Conservation (phyloP, 2,797 vertebrate species). For the Sardinella longiceps region DNA sequence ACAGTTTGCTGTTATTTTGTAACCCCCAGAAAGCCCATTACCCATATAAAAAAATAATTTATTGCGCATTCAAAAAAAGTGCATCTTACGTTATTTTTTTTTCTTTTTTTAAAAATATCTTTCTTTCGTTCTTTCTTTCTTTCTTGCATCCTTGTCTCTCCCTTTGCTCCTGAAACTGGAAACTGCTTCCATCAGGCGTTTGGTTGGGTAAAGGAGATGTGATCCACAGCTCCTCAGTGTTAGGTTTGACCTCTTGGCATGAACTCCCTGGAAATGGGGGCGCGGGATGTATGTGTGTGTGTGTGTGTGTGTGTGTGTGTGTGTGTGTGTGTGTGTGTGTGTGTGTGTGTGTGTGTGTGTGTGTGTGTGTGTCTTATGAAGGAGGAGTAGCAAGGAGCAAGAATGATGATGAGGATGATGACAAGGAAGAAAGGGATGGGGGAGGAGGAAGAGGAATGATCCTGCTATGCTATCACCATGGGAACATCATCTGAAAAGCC, state of each 20-base stretch:
- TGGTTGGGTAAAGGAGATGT: slow-evolving; percentile 35
- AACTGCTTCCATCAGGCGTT: slow-evolving; percentile 33
- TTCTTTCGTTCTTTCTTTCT: slow-evolving; percentile 64
- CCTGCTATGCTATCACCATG: slow-evolving; percentile 95
- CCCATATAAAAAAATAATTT: slow-evolving; percentile 83
- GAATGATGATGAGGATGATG: not conserved
- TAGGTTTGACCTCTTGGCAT: slow-evolving; percentile 18
- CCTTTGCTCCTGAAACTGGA: slow-evolving; percentile 59
- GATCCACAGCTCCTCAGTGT: slow-evolving; percentile 22
- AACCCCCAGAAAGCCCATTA: slow-evolving; percentile 54
- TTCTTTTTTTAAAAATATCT: slow-evolving; percentile 77
- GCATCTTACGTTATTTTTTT: slow-evolving; percentile 74
- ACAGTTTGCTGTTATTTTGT: slow-evolving; percentile 70
- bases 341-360: not conserved
- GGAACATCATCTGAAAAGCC: slow-evolving; percentile 98
- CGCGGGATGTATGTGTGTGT: slow-evolving; percentile 12
- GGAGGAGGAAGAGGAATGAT: slow-evolving; percentile 25
- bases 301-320: not conserved
- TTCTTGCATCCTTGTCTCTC: slow-evolving; percentile 60
- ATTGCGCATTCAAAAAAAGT: slow-evolving; percentile 85
- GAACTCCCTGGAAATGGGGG: slow-evolving; percentile 29
- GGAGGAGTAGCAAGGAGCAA: slow-evolving; percentile 27
- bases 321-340: not conserved
- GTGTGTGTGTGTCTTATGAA: not conserved
- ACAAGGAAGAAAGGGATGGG: slow-evolving; percentile 3